Evolutionary conservation across 2,888 invertebrate species (phyloP).

Genomic region (Drosophila sordidapex): DNA sequence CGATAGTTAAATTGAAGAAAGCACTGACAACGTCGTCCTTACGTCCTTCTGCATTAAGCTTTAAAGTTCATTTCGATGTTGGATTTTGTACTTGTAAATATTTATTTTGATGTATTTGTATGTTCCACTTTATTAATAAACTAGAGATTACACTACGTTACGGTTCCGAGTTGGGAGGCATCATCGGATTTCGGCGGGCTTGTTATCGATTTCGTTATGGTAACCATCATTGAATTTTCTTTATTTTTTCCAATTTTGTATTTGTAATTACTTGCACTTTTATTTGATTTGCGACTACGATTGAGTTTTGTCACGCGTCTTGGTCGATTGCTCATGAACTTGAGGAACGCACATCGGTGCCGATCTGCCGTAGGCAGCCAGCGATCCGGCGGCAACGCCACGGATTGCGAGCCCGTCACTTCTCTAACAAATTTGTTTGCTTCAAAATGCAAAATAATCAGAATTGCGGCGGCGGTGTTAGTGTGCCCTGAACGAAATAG

Average conservation of each 20-base stretch:
- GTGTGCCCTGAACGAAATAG: conserved; percentile 61
- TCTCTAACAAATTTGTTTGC: conserved; percentile 50
- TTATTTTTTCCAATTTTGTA: conserved; percentile 9
- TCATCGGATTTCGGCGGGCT: conserved; percentile 57
- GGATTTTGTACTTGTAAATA: conserved; percentile 22
- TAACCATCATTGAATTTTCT: background rate
- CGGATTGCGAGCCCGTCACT: conserved; percentile 59
- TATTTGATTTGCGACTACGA: conserved; percentile 9
- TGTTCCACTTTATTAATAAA: conserved; percentile 19
- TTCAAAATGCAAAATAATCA: conserved; percentile 56
- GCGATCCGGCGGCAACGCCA: conserved; percentile 72
- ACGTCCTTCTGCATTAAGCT: background rate
- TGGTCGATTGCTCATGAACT: conserved; percentile 4
- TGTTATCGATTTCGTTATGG: conserved; percentile 18
- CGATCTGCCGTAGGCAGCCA: conserved; percentile 56
- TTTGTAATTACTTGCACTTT: conserved; percentile 16
- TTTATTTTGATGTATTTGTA: conserved; percentile 5
- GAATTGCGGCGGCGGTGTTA: conserved; percentile 62
- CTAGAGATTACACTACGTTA: conserved; percentile 26
- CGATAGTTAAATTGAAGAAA: conserved; percentile 6
- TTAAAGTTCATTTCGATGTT: conserved; percentile 28
- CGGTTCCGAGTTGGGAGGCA: conserved; percentile 21
- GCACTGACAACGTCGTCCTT: conserved; percentile 10
- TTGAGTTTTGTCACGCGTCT: background rate
- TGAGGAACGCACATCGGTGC: conserved; percentile 39